Percentiles rank a stretch among this genome's conserved stretches.
These are phyloP conservation scores for Cosmia trapezina DNA, from an alignment of 2,888 invertebrate genomes.

Conservation along the genomic window DNA sequence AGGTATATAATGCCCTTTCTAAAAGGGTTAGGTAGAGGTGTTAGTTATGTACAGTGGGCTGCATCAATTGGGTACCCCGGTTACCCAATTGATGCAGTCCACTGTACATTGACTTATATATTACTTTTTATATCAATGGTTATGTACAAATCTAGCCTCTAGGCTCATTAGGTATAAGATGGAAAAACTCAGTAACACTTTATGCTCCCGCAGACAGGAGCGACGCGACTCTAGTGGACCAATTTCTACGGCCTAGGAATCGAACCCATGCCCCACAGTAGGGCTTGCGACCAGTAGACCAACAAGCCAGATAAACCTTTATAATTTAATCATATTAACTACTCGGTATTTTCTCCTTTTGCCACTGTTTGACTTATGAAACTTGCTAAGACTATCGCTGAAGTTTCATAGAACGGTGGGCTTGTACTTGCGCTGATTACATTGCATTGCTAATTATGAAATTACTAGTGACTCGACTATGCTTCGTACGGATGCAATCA, in stretches of 20 bases:
- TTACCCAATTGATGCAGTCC: too few relatives aligned
- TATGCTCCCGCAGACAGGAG: too few relatives aligned
- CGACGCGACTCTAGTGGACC: too few relatives aligned
- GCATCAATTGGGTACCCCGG: too few relatives aligned
- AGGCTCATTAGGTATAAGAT: too few relatives aligned
- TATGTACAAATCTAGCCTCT: too few relatives aligned
- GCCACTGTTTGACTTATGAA: constrained; percentile 38
- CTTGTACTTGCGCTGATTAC: constrained; percentile 19
- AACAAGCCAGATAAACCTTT: not conserved
- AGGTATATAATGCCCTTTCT: not conserved
- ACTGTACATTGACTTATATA: too few relatives aligned
- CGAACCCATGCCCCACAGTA: not conserved
- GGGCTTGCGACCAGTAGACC: not conserved
- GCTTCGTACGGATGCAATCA: not conserved
- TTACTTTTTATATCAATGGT: too few relatives aligned
- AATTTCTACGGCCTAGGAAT: not conserved
- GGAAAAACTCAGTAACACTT: too few relatives aligned
- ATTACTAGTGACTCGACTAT: not conserved
- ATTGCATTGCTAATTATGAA: constrained; percentile 10
- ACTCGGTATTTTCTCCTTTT: not conserved
- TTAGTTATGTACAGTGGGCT: too few relatives aligned
- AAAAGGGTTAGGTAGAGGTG: not conserved
- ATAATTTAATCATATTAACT: constrained; percentile 24
- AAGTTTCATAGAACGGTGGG: constrained; percentile 26
- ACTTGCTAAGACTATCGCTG: constrained; percentile 20